These are phyloP conservation scores for Globicephala melas DNA, from an alignment of 2,113 vertebrate genomes.

Conservation along the genomic window DNA sequence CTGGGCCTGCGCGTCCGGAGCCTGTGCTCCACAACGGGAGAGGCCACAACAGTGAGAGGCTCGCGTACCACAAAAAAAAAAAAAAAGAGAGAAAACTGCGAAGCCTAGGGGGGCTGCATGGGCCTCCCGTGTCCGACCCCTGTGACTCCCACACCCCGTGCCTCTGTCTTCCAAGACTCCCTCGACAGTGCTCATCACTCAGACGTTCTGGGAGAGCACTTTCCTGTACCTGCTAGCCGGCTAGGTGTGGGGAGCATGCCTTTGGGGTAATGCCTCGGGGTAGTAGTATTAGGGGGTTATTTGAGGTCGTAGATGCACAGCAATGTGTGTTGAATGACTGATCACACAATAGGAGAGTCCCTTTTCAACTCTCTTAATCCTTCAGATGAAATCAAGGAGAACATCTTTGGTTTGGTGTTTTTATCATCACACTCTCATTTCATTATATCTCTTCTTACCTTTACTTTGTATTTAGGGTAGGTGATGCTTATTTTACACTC, in stretches of 20 bases:
- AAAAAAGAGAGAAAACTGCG: neutral
- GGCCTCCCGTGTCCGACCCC: accelerated
- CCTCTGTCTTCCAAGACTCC: neutral
- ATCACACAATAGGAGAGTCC: neutral
- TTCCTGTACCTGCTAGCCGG: neutral
- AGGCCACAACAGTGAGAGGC: too few species aligned
- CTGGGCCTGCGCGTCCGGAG: too few species aligned
- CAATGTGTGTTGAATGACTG: neutral
- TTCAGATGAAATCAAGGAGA: neutral
- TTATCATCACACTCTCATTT: neutral
- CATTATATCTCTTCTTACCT: neutral
- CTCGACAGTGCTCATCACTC: neutral
- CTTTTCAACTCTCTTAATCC: neutral
- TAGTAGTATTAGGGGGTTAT: accelerated
- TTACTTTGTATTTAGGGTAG: neutral
- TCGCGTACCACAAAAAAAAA: too few species aligned
- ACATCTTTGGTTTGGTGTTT: neutral
- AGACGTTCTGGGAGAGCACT: neutral
- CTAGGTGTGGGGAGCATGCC: accelerated
- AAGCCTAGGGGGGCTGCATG: too few species aligned
- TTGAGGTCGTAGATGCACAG: neutral
- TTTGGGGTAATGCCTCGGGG: neutral
- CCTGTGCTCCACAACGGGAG: too few species aligned
- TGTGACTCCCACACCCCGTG: neutral
- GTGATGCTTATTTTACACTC: neutral